These are phyloP conservation scores for Camelus dromedarius DNA, from an alignment of 2,113 vertebrate genomes.

Conservation along the genomic window DNA sequence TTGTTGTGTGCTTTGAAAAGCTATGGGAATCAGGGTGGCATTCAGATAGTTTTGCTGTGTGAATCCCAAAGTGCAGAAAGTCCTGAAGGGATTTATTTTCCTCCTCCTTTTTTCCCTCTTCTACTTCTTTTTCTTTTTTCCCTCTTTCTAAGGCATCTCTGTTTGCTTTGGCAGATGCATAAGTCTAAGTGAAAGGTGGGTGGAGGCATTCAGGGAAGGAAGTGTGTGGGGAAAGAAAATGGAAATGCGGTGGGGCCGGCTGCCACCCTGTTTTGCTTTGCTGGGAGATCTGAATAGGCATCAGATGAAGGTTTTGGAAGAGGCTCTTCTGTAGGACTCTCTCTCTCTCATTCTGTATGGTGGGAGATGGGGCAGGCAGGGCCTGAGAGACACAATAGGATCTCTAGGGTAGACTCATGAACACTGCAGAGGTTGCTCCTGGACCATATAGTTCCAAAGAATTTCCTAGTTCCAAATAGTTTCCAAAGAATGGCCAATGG, in stretches of 20 bases:
- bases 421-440: neutral
- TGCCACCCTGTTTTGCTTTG: constrained; percentile 74
- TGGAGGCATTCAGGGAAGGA: constrained; percentile 85
- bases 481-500: no score
- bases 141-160: constrained; percentile 74
- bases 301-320: constrained; percentile 65
- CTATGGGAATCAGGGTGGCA: constrained; percentile 55
- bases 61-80: constrained; percentile 56
- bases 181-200: constrained; percentile 83
- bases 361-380: neutral
- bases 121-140: neutral
- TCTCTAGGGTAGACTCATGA: neutral
- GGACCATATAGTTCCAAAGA: neutral
- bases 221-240: constrained; percentile 82
- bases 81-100: constrained; percentile 60
- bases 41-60: constrained; percentile 79
- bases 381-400: neutral
- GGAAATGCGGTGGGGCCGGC: constrained; percentile 63
- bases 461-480: neutral
- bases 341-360: neutral
- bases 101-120: neutral
- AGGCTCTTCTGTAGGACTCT: neutral
- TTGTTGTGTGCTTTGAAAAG: constrained; percentile 69
- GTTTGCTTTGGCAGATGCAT: constrained; percentile 86
- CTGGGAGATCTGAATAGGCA: constrained; percentile 79